Percentiles rank a stretch among this genome's conserved stretches.
Evolutionary conservation across 2,797 vertebrate species (phyloP).

Genomic region (Coccyzus lansbergi): DNA sequence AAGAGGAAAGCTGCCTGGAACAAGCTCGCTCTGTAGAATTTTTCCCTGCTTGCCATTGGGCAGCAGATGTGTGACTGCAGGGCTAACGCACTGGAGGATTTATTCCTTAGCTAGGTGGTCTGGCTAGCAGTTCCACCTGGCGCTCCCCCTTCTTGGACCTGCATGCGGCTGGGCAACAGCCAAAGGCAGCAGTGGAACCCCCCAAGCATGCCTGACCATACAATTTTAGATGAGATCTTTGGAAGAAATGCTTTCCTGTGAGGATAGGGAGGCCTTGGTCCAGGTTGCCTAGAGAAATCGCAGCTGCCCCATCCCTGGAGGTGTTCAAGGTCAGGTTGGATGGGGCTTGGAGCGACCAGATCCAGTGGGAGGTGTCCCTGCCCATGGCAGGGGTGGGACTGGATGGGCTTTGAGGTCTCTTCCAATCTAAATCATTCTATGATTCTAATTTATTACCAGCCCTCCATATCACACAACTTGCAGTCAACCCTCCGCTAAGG

Average conservation of each 20-base stretch:
- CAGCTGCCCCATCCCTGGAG: too few relatives aligned
- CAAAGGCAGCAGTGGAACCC: not conserved
- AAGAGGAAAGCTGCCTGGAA: conserved; percentile 26
- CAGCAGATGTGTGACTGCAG: conserved; percentile 37
- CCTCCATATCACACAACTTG: accelerated
- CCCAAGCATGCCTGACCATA: not conserved
- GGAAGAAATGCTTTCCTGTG: too few relatives aligned
- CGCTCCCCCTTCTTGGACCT: not conserved
- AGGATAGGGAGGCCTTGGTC: too few relatives aligned
- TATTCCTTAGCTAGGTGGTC: not conserved
- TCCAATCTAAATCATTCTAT: too few relatives aligned
- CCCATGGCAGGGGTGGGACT: too few relatives aligned
- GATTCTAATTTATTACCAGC: not conserved
- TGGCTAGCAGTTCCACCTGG: not conserved
- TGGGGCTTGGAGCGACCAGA: too few relatives aligned
- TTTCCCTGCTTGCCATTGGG: not conserved
- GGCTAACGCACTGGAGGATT: not conserved
- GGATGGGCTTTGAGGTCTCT: too few relatives aligned
- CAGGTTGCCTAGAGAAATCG: too few relatives aligned
- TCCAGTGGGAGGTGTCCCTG: too few relatives aligned
- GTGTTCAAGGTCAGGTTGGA: too few relatives aligned
- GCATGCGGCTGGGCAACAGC: not conserved
- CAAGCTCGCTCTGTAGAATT: not conserved
- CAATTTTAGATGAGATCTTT: too few relatives aligned
- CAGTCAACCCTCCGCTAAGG: not conserved